phyloP scores from a whole-genome alignment of 2,797 vertebrate genomes.

The Gymnoscopelus braueri region DNA sequence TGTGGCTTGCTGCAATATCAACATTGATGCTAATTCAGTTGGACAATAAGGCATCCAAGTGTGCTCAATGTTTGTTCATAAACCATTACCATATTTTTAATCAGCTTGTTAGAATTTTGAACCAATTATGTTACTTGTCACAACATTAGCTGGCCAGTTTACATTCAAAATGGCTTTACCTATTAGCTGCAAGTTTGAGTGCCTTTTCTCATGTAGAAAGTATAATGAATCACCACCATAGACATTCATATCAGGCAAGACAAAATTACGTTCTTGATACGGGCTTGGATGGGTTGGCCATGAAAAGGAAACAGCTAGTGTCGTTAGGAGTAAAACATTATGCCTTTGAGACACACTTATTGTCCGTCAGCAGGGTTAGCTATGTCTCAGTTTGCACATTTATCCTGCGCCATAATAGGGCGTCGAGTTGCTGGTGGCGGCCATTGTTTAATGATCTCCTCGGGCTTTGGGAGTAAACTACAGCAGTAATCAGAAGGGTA shows the following conservation, averaged over 20 bases:
- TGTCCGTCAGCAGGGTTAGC: constrained; percentile 65
- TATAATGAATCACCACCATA: constrained; percentile 42
- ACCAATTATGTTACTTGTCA: constrained; percentile 62
- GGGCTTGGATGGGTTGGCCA: constrained; percentile 22
- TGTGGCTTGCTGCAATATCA: constrained; percentile 26
- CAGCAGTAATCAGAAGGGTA: constrained; percentile 99
- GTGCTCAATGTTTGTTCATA: constrained; percentile 50
- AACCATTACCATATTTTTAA: constrained; percentile 57
- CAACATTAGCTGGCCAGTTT: constrained; percentile 65
- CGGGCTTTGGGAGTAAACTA: constrained; percentile 93
- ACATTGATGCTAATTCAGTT: constrained; percentile 41
- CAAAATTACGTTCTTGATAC: constrained; percentile 53
- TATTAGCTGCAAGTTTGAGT: constrained; percentile 50
- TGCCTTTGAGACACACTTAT: constrained; percentile 68
- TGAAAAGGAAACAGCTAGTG: constrained; percentile 43
- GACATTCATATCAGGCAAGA: constrained; percentile 54
- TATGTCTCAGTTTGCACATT: constrained; percentile 92
- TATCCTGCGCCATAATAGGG: constrained; percentile 97
- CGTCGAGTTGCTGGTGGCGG: constrained; percentile 84
- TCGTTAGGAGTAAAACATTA: constrained; percentile 39
- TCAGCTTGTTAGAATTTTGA: constrained; percentile 59
- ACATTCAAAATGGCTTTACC: constrained; percentile 42
- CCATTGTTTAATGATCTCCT: constrained; percentile 98
- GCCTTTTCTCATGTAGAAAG: constrained; percentile 51
- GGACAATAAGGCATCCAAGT: constrained; percentile 33